Evolutionary conservation across 2,797 vertebrate genomes (phyloP).

Genomic region (Trichosurus vulpecula): DNA sequence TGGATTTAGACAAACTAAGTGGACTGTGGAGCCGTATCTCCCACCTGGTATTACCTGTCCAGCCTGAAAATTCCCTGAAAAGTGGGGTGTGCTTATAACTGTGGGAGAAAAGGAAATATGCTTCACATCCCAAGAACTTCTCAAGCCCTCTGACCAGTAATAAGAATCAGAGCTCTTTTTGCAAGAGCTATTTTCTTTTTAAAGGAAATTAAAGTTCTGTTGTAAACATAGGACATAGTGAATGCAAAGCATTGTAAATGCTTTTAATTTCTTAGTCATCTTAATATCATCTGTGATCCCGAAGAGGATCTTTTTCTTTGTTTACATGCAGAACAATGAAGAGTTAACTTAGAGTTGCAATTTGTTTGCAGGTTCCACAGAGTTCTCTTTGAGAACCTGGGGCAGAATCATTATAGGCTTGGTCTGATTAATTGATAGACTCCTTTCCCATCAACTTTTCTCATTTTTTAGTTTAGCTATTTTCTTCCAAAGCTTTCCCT

Average conservation of each 20-base stretch:
- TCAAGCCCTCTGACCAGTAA: constrained; percentile 60
- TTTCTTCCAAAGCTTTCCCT: constrained; percentile 25
- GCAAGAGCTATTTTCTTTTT: constrained; percentile 69
- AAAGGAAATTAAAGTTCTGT: constrained; percentile 66
- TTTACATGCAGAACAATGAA: constrained; percentile 26
- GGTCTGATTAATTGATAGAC: constrained; percentile 25
- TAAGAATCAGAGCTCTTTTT: constrained; percentile 53
- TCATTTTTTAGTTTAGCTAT: constrained; percentile 13
- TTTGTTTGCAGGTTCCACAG: background rate
- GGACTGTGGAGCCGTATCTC: constrained; percentile 98
- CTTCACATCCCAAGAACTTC: constrained; percentile 55
- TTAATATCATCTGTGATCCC: constrained; percentile 55
- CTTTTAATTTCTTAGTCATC: constrained; percentile 50
- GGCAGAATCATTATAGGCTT: constrained; percentile 22
- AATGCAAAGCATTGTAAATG: background rate
- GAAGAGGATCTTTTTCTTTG: constrained; percentile 18
- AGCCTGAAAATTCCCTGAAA: constrained; percentile 83
- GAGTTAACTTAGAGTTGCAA: constrained; percentile 2
- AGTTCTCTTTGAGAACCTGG: constrained; percentile 26
- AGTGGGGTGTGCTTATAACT: constrained; percentile 78
- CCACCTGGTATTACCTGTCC: constrained; percentile 92
- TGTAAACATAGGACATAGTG: constrained; percentile 52
- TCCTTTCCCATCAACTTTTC: constrained; percentile 27
- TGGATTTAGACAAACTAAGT: constrained; percentile 92
- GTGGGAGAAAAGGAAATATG: constrained; percentile 25